phyloP scores from a whole-genome alignment of 1,140 invertebrate genomes.

The Dryas iulia region DNA sequence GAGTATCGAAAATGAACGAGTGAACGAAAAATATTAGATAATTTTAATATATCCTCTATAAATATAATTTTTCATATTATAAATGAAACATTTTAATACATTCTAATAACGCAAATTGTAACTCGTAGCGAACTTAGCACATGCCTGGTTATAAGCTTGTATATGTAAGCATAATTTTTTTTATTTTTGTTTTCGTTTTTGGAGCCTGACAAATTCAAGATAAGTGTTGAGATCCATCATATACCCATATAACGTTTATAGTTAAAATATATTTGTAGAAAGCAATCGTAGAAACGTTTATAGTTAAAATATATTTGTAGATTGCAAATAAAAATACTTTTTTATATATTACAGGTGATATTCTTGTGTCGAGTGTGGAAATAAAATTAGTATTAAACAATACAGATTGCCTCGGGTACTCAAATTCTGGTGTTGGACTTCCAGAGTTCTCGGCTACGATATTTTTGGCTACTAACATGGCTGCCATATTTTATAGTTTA shows the following conservation, averaged over 20 bases:
- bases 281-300: not conserved
- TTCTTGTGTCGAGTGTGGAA: slow-evolving; percentile 48
- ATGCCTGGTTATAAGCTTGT: too few species aligned
- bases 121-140: too few species aligned
- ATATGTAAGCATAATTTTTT: too few species aligned
- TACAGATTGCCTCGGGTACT: slow-evolving; percentile 48
- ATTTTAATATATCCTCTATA: too few species aligned
- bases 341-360: slow-evolving; percentile 40
- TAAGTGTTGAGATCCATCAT: too few species aligned
- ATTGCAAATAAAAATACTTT: slow-evolving; percentile 9
- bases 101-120: too few species aligned
- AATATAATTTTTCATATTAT: too few species aligned
- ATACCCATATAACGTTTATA: too few species aligned
- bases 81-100: too few species aligned
- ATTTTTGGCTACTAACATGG: slow-evolving; percentile 43
- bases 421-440: slow-evolving; percentile 42
- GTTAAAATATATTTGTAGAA: not conserved
- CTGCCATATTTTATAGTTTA: slow-evolving; percentile 43
- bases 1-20: slow-evolving; percentile 14
- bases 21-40: not conserved
- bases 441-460: slow-evolving; percentile 45
- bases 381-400: slow-evolving; percentile 54
- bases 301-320: not conserved
- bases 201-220: too few species aligned
- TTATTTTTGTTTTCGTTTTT: too few species aligned